Percentiles rank a stretch among this genome's conserved stretches.
phyloP scores from a whole-genome alignment of 2,113 vertebrate species.

The Chloroceryle aenea region DNA sequence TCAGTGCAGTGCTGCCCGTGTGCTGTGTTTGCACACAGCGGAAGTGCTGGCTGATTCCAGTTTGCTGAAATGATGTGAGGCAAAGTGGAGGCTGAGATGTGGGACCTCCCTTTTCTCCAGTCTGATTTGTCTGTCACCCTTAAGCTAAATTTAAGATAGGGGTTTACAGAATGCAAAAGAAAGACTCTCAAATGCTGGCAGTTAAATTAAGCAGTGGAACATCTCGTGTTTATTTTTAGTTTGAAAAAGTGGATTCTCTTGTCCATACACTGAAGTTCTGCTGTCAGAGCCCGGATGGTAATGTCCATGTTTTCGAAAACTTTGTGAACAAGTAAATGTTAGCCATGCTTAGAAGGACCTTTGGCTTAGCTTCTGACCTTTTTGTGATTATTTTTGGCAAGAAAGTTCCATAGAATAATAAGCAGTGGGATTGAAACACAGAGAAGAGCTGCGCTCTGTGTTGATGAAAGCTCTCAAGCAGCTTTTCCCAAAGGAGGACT shows the following conservation, averaged over 20 bases:
- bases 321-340: neutral
- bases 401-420: neutral
- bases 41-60: neutral
- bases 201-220: neutral
- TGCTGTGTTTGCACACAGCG: neutral
- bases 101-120: neutral
- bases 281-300: neutral
- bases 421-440: neutral
- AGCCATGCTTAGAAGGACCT: neutral
- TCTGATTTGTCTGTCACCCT: neutral
- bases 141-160: neutral
- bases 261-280: neutral
- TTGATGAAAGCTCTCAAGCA: neutral
- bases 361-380: slow-evolving; percentile 2
- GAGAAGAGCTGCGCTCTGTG: neutral
- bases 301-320: neutral
- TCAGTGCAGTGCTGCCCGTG: neutral
- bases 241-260: neutral
- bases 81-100: neutral
- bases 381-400: slow-evolving; percentile 2
- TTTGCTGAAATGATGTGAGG: neutral
- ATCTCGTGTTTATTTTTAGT: neutral
- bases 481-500: neutral
- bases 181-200: neutral
- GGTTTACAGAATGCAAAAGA: neutral